Evolutionary conservation across 2,113 vertebrate genomes (phyloP), one percentile per base, ranked within the genome.

Genomic region (Arizona elegans): DNA sequence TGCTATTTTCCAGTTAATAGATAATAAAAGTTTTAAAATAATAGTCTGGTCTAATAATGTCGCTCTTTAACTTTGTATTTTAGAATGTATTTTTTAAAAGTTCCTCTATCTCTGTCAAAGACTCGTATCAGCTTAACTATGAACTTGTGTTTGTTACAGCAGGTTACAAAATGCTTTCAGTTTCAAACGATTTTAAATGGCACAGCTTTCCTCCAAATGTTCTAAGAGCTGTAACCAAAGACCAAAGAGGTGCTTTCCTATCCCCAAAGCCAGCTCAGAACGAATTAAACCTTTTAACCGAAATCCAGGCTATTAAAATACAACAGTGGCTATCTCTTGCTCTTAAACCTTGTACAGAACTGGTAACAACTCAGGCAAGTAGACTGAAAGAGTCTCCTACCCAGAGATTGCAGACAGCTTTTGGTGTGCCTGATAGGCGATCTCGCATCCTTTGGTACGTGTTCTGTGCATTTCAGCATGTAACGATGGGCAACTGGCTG

Each of bases 331-430:
- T 38, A 81, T 38, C 75, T 33, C 21, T 47, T 94, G 93, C 86
- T 62, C 1, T 15, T 62, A 86, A 23, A 93, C 62, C 53, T 12
- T n/a, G 5, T 55, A 93, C 0, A 54, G 2, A 91, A 8, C 29
- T 38, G 52, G 90, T 94, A 93, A 65, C 52, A 92, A 92, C 5
- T 53, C 33, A 52, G 91, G 56, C 26, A 1, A 59, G 23, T 75
- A 19, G 43, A 56, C 52, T 24, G 8, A 94, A 96, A 54, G 86
- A 93, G 56, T 87, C 88, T 97, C 98, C 98, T 98, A 99, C 99
- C 99, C 99, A 33, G 99, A 99, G 97, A 99, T 99, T 93, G 99
- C 98, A 90, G 99, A 97, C 94, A 99, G 98, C 94, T 98, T 99
- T 97, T 99, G 99, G 96, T 99, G 99, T 88, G 99, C 99, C 65